These are phyloP conservation scores for Hyles vespertilio DNA, from an alignment of 1,140 invertebrate genomes.

Conservation along the genomic window DNA sequence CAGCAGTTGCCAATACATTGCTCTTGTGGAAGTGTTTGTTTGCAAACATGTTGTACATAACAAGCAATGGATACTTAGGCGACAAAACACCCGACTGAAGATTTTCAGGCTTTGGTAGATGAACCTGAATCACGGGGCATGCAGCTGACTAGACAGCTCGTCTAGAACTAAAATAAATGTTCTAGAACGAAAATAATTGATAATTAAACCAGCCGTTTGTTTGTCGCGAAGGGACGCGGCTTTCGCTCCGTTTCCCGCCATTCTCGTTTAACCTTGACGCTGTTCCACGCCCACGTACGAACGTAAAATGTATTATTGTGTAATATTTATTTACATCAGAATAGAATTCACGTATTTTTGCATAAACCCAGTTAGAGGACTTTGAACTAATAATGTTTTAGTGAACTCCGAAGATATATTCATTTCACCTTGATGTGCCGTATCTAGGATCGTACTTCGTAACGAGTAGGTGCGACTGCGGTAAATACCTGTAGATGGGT, in stretches of 20 bases:
- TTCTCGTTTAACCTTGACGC: conserved; percentile 50
- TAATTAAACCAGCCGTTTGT: conserved; percentile 11
- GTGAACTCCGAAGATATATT: no score
- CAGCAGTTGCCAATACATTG: conserved; percentile 2
- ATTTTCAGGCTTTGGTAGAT: neutral
- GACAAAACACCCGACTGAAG: neutral
- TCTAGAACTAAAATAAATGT: conserved; percentile 32
- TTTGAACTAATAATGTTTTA: conserved; percentile 15
- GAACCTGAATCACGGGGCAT: conserved; percentile 22
- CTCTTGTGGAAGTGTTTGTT: conserved; percentile 8
- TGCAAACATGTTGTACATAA: neutral
- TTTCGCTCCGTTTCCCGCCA: conserved; percentile 51
- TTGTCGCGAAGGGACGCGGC: conserved; percentile 21
- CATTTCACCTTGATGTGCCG: no score
- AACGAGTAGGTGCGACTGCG: no score
- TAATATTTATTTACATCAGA: conserved; percentile 52
- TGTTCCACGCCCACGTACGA: conserved; percentile 47
- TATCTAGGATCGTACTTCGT: no score
- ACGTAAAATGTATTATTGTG: conserved; percentile 47
- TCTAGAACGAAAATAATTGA: conserved; percentile 26
- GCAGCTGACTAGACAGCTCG: conserved; percentile 35
- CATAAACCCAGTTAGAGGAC: conserved; percentile 20
- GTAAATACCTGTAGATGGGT: no score
- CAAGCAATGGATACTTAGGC: neutral
- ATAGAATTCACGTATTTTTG: conserved; percentile 42